These are phyloP conservation scores for Lithophane leautieri DNA, from an alignment of 2,888 invertebrate genomes.

Conservation along the genomic window DNA sequence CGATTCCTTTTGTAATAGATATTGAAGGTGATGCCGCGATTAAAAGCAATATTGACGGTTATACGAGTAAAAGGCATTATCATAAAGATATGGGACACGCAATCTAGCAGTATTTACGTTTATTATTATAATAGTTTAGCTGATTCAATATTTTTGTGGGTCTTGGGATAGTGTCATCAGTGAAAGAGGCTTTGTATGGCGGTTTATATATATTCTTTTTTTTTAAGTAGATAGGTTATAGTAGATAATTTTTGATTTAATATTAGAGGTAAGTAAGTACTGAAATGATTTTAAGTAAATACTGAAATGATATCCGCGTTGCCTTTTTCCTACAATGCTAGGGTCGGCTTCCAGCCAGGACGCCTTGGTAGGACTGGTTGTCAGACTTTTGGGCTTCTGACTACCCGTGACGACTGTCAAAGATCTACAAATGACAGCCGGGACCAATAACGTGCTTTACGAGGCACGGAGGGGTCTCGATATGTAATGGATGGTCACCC, in stretches of 20 bases:
- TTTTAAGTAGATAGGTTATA: not conserved
- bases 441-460: too few relatives aligned
- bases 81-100: conserved; percentile 44
- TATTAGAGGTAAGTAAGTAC: too few relatives aligned
- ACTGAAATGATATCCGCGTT: too few relatives aligned
- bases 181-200: not conserved
- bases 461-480: too few relatives aligned
- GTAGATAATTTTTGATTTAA: not conserved
- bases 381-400: too few relatives aligned
- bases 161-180: not conserved
- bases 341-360: too few relatives aligned
- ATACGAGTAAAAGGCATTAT: conserved; percentile 40
- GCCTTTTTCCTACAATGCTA: too few relatives aligned
- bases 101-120: conserved; percentile 29
- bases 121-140: conserved; percentile 3
- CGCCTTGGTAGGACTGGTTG: too few relatives aligned
- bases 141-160: conserved; percentile 30
- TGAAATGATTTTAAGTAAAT: too few relatives aligned
- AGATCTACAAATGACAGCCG: too few relatives aligned
- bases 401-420: too few relatives aligned
- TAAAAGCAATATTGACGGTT: conserved; percentile 38
- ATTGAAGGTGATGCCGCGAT: conserved; percentile 47
- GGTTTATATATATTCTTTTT: not conserved
- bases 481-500: too few relatives aligned
- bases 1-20: conserved; percentile 53